phyloP scores from a whole-genome alignment of 2,888 invertebrate species.

The Cerceris ruficornis region DNA sequence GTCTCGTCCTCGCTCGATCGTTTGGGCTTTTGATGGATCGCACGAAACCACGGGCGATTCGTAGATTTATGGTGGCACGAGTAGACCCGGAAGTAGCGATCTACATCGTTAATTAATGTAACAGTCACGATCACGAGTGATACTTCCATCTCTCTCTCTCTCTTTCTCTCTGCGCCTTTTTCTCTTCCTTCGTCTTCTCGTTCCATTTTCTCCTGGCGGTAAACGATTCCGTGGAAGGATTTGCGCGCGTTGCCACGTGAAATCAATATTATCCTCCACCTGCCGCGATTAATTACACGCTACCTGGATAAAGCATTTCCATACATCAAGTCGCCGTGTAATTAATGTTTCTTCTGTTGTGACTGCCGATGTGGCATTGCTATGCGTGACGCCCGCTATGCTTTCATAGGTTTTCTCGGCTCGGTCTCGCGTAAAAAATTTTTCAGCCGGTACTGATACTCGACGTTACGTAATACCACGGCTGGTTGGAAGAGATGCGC shows the following conservation, averaged over 20 bases:
- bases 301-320: slow-evolving; percentile 42
- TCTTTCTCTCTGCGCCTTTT: slow-evolving; percentile 3
- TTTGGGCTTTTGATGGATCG: slow-evolving; percentile 45
- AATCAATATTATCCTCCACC: slow-evolving; percentile 60
- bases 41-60: slow-evolving; percentile 22
- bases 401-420: slow-evolving; percentile 6
- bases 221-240: neutral
- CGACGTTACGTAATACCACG: slow-evolving; percentile 8
- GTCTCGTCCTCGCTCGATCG: slow-evolving; percentile 8
- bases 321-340: slow-evolving; percentile 51
- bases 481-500: neutral
- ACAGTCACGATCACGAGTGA: slow-evolving; percentile 40
- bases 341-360: slow-evolving; percentile 52
- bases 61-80: slow-evolving; percentile 42
- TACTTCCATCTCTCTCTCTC: slow-evolving; percentile 3
- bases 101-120: slow-evolving; percentile 53
- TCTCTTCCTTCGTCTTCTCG: neutral
- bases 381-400: slow-evolving; percentile 6
- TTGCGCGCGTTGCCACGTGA: slow-evolving; percentile 10
- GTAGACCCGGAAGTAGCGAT: slow-evolving; percentile 47
- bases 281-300: slow-evolving; percentile 58
- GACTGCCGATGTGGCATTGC: slow-evolving; percentile 33
- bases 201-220: neutral
- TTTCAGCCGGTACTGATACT: neutral
- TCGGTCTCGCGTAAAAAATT: slow-evolving; percentile 13